Conservation (phyloP, 1,140 invertebrate genomes). For the Patella vulgata region DNA sequence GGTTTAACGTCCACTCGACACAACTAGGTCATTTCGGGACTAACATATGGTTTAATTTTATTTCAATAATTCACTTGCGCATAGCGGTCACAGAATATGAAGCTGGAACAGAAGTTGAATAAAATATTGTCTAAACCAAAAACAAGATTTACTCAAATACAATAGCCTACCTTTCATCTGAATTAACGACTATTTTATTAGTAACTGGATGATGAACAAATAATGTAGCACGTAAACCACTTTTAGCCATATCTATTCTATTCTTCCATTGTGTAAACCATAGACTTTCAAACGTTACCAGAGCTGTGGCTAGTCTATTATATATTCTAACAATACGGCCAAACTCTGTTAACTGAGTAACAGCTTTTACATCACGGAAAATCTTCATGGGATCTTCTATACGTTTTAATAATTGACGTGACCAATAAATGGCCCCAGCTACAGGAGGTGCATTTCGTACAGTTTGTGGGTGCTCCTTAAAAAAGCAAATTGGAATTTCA, state of each 20-base stretch:
- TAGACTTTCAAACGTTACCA: slow-evolving; percentile 64
- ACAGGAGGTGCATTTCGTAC: slow-evolving; percentile 63
- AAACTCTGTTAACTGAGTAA: slow-evolving; percentile 59
- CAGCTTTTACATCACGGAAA: slow-evolving; percentile 58
- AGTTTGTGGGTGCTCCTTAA: slow-evolving; percentile 54
- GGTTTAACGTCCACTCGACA: too few species aligned
- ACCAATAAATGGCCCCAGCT: slow-evolving; percentile 65
- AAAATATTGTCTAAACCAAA: background rate
- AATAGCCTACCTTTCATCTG: slow-evolving; percentile 61
- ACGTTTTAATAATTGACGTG: slow-evolving; percentile 56
- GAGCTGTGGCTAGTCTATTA: slow-evolving; percentile 61
- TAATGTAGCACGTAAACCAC: slow-evolving; percentile 60
- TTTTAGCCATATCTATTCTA: slow-evolving; percentile 59
- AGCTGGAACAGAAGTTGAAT: background rate
- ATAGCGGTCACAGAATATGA: too few species aligned
- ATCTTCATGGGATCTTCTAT: slow-evolving; percentile 66
- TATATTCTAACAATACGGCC: slow-evolving; percentile 59
- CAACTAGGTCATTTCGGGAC: too few species aligned
- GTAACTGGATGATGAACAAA: slow-evolving; percentile 60
- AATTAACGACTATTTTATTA: slow-evolving; percentile 63
- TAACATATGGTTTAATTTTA: too few species aligned
- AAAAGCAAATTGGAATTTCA: too few species aligned
- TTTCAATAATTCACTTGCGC: too few species aligned
- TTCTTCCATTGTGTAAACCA: slow-evolving; percentile 64
- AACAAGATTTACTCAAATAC: background rate